These are phyloP conservation scores for Heterotilapia buettikoferi DNA, from an alignment of 2,113 vertebrate genomes.

Conservation along the genomic window DNA sequence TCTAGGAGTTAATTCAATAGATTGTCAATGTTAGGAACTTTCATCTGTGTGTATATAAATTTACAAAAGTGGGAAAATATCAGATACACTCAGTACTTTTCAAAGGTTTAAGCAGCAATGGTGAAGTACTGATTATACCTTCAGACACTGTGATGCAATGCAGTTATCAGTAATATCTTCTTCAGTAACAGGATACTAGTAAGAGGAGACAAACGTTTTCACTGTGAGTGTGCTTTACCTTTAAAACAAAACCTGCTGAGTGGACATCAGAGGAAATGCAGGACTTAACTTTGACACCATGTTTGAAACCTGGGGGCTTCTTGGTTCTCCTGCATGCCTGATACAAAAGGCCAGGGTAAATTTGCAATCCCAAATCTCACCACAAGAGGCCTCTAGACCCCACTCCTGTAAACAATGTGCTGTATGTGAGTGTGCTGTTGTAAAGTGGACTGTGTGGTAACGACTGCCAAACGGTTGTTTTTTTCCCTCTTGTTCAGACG, in stretches of 20 bases:
- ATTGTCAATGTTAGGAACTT: neutral
- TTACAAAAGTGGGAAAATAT: neutral
- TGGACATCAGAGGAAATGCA: neutral
- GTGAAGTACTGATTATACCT: neutral
- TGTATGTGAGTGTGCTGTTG: neutral
- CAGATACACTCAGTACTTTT: neutral
- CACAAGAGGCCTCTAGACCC: neutral
- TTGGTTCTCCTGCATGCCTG: neutral
- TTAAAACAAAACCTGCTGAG: neutral
- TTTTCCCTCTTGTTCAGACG: neutral
- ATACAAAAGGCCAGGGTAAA: too few relatives aligned
- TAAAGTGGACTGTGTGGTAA: neutral
- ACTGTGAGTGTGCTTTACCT: neutral
- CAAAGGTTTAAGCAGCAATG: fast-evolving
- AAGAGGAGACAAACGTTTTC: neutral
- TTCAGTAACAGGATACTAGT: neutral
- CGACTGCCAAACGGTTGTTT: neutral
- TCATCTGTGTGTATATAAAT: neutral
- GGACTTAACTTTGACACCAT: neutral
- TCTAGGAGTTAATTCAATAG: neutral
- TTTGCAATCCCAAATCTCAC: too few relatives aligned
- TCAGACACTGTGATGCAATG: neutral
- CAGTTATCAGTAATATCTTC: neutral
- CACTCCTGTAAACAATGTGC: neutral
- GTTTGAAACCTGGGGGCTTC: neutral